phyloP scores from a whole-genome alignment of 2,113 vertebrate genomes.

The Tonatia bakeri region DNA sequence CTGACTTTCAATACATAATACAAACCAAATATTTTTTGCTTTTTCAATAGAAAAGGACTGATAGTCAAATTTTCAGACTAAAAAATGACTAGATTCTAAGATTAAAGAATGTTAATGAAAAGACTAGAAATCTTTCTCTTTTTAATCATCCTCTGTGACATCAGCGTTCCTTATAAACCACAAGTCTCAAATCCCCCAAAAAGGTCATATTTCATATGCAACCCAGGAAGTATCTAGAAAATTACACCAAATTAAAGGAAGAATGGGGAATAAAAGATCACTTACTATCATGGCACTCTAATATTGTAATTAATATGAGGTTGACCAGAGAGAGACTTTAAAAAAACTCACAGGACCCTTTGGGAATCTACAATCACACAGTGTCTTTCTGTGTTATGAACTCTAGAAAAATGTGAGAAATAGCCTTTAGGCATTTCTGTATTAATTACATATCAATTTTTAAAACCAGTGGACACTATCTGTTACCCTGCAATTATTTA shows the following conservation, averaged over 20 bases:
- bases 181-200: neutral
- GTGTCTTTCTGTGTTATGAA: neutral
- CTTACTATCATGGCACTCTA: neutral
- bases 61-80: neutral
- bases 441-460: neutral
- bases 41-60: neutral
- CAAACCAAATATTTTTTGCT: slow-evolving; percentile 3
- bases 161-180: neutral
- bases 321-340: neutral
- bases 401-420: neutral
- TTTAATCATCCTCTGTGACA: neutral
- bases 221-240: neutral
- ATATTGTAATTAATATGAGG: neutral
- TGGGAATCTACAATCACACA: neutral
- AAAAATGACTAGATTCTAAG: slow-evolving; percentile 16
- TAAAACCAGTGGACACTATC: neutral
- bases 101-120: slow-evolving; percentile 9
- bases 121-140: neutral
- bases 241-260: neutral
- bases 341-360: neutral
- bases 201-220: neutral
- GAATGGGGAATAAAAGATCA: neutral
- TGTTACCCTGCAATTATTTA: neutral
- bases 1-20: neutral
- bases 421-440: neutral